These are phyloP conservation scores for Bos javanicus DNA, from an alignment of 2,113 vertebrate genomes.

Conservation along the genomic window DNA sequence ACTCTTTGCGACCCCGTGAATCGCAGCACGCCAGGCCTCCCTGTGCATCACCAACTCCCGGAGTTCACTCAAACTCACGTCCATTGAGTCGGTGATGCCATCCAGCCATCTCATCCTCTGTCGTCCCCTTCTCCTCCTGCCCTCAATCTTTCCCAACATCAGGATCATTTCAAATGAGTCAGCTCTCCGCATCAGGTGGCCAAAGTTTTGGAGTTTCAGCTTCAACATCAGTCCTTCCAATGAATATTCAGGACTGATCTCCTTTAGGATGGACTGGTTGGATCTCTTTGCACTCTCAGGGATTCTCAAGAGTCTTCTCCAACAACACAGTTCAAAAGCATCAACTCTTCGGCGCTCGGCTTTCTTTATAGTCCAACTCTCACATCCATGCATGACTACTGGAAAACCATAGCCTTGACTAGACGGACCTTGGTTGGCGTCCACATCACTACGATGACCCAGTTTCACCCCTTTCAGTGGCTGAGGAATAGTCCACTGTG, in stretches of 20 bases:
- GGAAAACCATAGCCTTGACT: not conserved
- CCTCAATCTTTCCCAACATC: not conserved
- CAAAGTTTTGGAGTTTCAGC: not conserved
- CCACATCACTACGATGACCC: not conserved
- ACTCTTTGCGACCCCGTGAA: not conserved
- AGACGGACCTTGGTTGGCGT: fast-evolving
- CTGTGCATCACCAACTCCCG: not conserved
- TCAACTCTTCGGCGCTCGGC: fast-evolving
- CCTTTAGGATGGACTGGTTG: not conserved
- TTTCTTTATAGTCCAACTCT: not conserved
- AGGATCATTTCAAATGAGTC: not conserved
- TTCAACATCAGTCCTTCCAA: not conserved
- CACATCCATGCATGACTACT: not conserved
- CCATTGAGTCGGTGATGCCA: not conserved
- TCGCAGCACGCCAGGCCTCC: not conserved
- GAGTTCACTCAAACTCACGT: not conserved
- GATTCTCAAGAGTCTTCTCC: not conserved
- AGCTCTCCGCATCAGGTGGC: not conserved
- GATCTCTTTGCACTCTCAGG: not conserved
- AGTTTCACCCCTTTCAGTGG: not conserved
- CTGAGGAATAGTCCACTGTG: fast-evolving
- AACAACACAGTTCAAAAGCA: not conserved
- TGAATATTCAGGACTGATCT: not conserved
- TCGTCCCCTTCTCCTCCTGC: not conserved
- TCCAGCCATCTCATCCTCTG: not conserved